Percentiles rank a stretch among this genome's conserved stretches.
Conservation (phyloP, 2,888 invertebrate genomes). For the Cyaniris semiargus region DNA sequence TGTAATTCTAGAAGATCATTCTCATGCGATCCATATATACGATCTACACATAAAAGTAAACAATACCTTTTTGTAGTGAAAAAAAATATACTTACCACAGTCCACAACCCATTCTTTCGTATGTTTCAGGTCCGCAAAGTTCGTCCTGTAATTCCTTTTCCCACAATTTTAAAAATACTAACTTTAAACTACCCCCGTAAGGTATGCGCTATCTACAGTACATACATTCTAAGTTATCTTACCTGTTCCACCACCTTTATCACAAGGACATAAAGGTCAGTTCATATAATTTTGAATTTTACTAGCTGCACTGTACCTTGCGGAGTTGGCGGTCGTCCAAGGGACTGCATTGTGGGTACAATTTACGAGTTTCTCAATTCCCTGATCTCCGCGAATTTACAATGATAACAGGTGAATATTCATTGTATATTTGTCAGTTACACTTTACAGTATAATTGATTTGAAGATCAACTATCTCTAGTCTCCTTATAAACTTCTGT, state of each 20-base stretch:
- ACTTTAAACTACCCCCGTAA: conserved; percentile 11
- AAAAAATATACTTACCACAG: too few relatives aligned
- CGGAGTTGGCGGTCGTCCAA: conserved; percentile 50
- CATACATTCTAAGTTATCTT: background rate
- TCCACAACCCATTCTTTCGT: background rate
- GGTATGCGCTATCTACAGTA: background rate
- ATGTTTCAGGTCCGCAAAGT: background rate
- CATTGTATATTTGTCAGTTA: background rate
- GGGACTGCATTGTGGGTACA: conserved; percentile 48
- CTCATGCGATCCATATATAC: background rate
- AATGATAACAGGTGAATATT: conserved; percentile 5
- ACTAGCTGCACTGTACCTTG: conserved; percentile 28
- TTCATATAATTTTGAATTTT: background rate
- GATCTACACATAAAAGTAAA: background rate
- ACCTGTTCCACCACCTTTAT: background rate
- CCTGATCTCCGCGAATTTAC: conserved; percentile 36
- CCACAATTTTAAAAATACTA: background rate
- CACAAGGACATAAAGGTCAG: background rate
- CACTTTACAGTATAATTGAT: background rate
- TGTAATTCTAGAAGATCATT: background rate
- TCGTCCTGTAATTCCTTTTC: background rate
- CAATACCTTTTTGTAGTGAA: background rate
- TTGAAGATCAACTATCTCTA: background rate
- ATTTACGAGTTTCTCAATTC: conserved; percentile 49
- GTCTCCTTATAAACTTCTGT: background rate